A percentile compares a stretch with the other conserved stretches of the same genome.
Evolutionary conservation across 2,113 vertebrate genomes (phyloP).

Genomic region (Anhinga anhinga): DNA sequence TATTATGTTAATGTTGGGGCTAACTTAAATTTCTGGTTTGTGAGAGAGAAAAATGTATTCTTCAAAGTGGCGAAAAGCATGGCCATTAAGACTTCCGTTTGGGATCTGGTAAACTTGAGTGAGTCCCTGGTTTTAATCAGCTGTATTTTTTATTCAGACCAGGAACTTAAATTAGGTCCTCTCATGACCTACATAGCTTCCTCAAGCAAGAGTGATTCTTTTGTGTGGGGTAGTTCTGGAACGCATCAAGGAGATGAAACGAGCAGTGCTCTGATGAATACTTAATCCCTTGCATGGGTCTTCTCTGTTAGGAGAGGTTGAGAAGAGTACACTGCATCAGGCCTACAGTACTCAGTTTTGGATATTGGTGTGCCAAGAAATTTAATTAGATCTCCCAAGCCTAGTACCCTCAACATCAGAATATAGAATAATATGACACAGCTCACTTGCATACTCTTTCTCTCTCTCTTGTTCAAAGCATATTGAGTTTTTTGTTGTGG

Average conservation of each 20-base stretch:
- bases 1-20: not conserved
- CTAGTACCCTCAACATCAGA: not conserved
- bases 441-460: not conserved
- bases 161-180: conserved; percentile 20
- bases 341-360: not conserved
- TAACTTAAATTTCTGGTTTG: not conserved
- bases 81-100: not conserved
- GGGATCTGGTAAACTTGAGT: not conserved
- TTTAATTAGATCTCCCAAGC: not conserved
- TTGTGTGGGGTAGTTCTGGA: conserved; percentile 26
- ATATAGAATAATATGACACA: not conserved
- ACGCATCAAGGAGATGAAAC: not conserved
- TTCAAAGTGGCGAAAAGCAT: not conserved
- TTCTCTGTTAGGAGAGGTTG: not conserved
- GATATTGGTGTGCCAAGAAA: not conserved
- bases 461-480: not conserved
- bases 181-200: not conserved
- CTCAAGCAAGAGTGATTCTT: not conserved
- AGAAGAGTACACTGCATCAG: not conserved
- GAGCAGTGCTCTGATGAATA: not conserved
- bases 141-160: not conserved
- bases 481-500: not conserved
- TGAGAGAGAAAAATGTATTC: not conserved
- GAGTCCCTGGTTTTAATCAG: conserved; percentile 22
- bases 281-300: not conserved